phyloP scores from a whole-genome alignment of 2,113 vertebrate species.

The Ammodytes marinus region DNA sequence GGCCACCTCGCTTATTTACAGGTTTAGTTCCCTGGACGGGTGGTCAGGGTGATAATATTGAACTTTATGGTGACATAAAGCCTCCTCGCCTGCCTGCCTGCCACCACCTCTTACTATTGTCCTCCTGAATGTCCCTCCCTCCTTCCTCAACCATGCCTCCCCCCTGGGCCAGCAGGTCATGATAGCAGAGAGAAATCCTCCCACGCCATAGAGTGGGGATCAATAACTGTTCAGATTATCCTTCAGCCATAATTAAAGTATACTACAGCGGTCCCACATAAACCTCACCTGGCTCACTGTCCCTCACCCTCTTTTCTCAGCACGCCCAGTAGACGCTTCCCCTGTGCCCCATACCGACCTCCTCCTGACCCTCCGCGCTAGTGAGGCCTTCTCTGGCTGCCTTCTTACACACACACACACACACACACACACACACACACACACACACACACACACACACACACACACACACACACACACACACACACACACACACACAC shows the following conservation, averaged over 20 bases:
- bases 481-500: conserved; percentile 31
- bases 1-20: conserved; percentile 74
- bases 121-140: conserved; percentile 47
- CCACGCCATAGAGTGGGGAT: conserved; percentile 48
- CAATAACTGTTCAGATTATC: conserved; percentile 75
- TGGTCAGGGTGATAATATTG: conserved; percentile 77
- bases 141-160: conserved; percentile 25
- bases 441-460: conserved; percentile 34
- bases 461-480: conserved; percentile 62
- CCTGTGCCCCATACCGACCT: conserved; percentile 45
- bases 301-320: conserved; percentile 28
- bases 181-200: conserved; percentile 53
- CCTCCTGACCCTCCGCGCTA: conserved; percentile 4
- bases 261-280: conserved; percentile 35
- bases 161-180: conserved; percentile 33
- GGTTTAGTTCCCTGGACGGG: conserved; percentile 53
- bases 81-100: conserved; percentile 42
- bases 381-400: conserved; percentile 59
- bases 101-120: conserved; percentile 46
- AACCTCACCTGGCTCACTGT: conserved; percentile 10
- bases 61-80: conserved; percentile 82
- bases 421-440: conserved; percentile 31
- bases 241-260: conserved; percentile 73
- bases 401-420: conserved; percentile 45
- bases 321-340: conserved; percentile 27